These are phyloP conservation scores for Selenia dentaria DNA, from an alignment of 2,888 invertebrate species.

Conservation along the genomic window DNA sequence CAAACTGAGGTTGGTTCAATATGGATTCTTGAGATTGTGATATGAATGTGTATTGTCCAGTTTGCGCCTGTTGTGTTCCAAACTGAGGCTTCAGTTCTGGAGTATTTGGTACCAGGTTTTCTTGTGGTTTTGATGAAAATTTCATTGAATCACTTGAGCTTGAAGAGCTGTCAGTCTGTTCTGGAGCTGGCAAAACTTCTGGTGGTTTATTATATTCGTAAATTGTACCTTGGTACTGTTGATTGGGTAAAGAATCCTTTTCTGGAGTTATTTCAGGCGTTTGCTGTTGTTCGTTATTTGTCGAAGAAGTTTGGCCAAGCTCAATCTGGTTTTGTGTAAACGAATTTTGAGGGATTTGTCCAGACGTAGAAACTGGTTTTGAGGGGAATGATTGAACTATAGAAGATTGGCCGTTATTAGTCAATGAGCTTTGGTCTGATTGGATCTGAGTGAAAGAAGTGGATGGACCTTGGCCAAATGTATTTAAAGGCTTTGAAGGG, in stretches of 20 bases:
- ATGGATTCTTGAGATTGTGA: slow-evolving; percentile 13
- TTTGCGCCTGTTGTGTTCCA: slow-evolving; percentile 14
- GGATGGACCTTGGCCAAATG: slow-evolving; percentile 19
- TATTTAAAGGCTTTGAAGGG: slow-evolving; percentile 13
- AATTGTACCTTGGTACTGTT: slow-evolving; percentile 45
- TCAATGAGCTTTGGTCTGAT: slow-evolving; percentile 10
- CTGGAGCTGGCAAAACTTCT: slow-evolving; percentile 41
- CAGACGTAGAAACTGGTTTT: slow-evolving; percentile 14
- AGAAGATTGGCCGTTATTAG: background rate
- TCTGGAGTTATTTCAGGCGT: slow-evolving; percentile 10
- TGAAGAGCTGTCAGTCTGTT: slow-evolving; percentile 27
- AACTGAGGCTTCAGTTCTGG: slow-evolving; percentile 17
- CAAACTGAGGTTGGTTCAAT: slow-evolving; percentile 24
- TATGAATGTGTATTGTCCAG: slow-evolving; percentile 12
- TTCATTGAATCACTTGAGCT: slow-evolving; percentile 24
- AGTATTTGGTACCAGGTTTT: background rate
- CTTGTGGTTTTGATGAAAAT: slow-evolving; percentile 13
- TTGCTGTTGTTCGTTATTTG: background rate
- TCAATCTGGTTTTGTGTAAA: slow-evolving; percentile 18
- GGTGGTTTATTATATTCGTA: slow-evolving; percentile 66
- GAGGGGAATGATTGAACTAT: slow-evolving; percentile 8
- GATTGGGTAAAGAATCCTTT: slow-evolving; percentile 23
- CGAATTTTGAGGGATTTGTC: slow-evolving; percentile 21
- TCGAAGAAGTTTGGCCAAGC: slow-evolving; percentile 11
- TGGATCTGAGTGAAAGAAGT: slow-evolving; percentile 21